These are phyloP conservation scores for Zoanthus sociatus DNA, from an alignment of 92 coral and sea anemone species.

Conservation along the genomic window DNA sequence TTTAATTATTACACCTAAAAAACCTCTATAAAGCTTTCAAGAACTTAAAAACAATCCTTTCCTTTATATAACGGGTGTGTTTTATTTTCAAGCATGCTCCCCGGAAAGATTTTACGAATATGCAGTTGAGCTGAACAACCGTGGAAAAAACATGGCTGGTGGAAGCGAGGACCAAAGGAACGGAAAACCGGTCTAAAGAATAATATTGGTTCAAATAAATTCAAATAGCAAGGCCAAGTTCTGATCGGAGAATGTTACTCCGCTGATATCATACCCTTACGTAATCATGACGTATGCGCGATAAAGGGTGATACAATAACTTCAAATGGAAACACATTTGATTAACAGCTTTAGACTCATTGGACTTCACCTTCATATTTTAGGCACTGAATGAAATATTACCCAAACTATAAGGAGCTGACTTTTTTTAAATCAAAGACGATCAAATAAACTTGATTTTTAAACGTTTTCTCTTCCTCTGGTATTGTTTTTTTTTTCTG, in stretches of 20 bases:
- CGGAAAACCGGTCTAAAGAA: conserved; percentile 45
- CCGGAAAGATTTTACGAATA: conserved; percentile 52
- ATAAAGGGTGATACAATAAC: neutral
- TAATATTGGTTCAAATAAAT: conserved; percentile 26
- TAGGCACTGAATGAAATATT: neutral
- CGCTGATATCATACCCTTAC: neutral
- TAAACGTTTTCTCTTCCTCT: neutral
- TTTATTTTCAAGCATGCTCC: conserved; percentile 50
- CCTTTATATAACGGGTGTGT: conserved; percentile 38
- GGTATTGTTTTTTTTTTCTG: neutral
- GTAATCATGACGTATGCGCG: neutral
- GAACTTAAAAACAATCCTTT: neutral
- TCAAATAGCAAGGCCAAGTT: conserved; percentile 36
- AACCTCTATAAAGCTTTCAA: neutral
- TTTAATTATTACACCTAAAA: too few species aligned
- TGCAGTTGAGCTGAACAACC: conserved; percentile 48
- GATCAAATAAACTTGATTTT: neutral
- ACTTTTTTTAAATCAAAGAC: neutral
- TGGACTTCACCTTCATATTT: neutral
- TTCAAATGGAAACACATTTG: neutral
- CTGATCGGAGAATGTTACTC: conserved; percentile 44
- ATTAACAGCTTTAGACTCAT: neutral
- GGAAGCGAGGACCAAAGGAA: conserved; percentile 32
- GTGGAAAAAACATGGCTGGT: conserved; percentile 19
- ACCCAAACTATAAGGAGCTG: neutral